Base-by-base conservation (phyloP, 2,888 invertebrate species). In the Yponomeuta cagnagella region DNA sequence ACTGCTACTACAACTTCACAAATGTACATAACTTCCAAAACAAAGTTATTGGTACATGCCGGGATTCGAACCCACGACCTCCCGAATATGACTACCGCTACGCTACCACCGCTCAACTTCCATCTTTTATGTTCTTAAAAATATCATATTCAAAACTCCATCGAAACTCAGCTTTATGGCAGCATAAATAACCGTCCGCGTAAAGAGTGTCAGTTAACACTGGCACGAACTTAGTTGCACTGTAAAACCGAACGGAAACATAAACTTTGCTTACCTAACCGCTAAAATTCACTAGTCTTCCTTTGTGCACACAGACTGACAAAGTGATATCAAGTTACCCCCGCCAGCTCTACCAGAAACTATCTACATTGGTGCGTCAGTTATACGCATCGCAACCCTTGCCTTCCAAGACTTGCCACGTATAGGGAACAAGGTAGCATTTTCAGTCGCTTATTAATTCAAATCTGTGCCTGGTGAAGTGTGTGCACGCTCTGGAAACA, bases 241-340 rank as follows among this genome's bases (percentile, higher is more conserved):
- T 15, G 52, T 58, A 15, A 58, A 58, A 15, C 52, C 52, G 52
- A 58, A 58, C 52, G 52, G 52, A 58, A 58, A 58, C 52, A 58
- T 58, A 58, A 58, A 58, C 52, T 58, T 58, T 58, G 52, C 52
- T 58, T 58, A 58, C 52, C 15, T 3, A 2, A 58, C 52, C 52
- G 52, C 52, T 58, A 58, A 58, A 58, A 58, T 58, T 58, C 52
- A 58, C 52, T 15, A 58, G 52, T 58, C 52, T 58, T 58, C 52
- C 52, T 58, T 58, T 58, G 52, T 58, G 15, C 52, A 58, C 3
- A 58, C 52, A 5, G 52, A 58, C 52, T 58, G 52, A 58, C 52
- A 58, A 58, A 58, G 52, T 58, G 52, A 58, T 58, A 58, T 58
- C 15, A 5, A 58, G 52, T 58, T 58, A 58, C 52, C 15, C 15